These are phyloP conservation scores for Neodontobutis hainanensis DNA, from an alignment of 2,113 vertebrate species.

Conservation along the genomic window DNA sequence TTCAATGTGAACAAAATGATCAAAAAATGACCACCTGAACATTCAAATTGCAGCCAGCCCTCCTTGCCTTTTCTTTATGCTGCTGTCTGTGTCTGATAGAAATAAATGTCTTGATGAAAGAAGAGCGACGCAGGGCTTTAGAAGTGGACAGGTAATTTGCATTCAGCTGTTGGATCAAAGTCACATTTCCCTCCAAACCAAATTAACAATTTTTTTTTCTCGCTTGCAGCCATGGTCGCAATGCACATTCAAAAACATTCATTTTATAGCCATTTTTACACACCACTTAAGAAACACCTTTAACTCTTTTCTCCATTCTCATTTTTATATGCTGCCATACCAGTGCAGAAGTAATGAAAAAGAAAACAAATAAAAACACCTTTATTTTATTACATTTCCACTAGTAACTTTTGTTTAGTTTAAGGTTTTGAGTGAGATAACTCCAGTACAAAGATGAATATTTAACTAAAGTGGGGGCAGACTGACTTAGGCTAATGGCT, in stretches of 20 bases:
- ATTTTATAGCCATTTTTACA: conserved; percentile 63
- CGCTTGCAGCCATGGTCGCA: conserved; percentile 23
- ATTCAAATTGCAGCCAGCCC: conserved; percentile 1
- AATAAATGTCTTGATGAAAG: conserved; percentile 21
- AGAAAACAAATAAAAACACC: conserved; percentile 65
- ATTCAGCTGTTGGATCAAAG: conserved; percentile 72
- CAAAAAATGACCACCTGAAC: conserved; percentile 23
- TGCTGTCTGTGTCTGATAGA: conserved; percentile 31
- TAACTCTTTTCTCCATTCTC: conserved; percentile 31
- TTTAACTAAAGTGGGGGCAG: conserved; percentile 32
- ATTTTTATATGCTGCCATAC: conserved; percentile 55
- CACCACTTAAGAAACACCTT: conserved; percentile 52
- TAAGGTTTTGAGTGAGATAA: conserved; percentile 26
- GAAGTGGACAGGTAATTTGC: conserved; percentile 57
- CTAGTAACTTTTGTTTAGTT: conserved; percentile 70
- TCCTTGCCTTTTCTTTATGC: not conserved
- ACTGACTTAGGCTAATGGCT: conserved; percentile 44
- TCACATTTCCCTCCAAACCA: conserved; percentile 61
- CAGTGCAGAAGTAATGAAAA: conserved; percentile 52
- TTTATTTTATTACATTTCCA: conserved; percentile 52
- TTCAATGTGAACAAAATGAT: conserved; percentile 35
- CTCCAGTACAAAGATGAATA: conserved; percentile 56
- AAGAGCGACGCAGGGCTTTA: conserved; percentile 23
- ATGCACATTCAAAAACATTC: conserved; percentile 43
- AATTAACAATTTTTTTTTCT: conserved; percentile 52